Base-by-base conservation (phyloP, 1,140 invertebrate species). In the Micrasema longulum region DNA sequence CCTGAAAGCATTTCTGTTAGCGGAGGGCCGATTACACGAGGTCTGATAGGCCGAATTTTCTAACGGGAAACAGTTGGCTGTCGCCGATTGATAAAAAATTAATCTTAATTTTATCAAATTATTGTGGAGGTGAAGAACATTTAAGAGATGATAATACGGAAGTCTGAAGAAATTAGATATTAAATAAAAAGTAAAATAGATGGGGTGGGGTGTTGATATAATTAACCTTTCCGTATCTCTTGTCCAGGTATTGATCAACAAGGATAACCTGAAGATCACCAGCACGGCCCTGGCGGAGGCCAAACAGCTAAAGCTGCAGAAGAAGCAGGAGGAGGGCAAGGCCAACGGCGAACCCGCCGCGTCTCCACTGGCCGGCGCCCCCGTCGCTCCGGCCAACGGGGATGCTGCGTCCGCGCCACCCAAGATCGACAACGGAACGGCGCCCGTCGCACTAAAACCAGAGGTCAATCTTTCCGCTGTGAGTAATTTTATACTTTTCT, bases 361-460 rank as follows among this genome's bases (percentile, higher is more conserved):
- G 26, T 20, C 41, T 9, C 38, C 48, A 75, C 36, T n/a, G n/a
- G 64, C 62, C 2, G 23, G 63, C 5, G 57, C 47, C 38, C 4
- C 22, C 7, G 36, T 10, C 41, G 50, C 26, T 6, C 11, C 41
- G 1, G 12, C 60, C 26, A 35, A 48, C 35, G 50, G 16, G 43
- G 41, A 64, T 11, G 20, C 57, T 35, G 77, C 85, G 11, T n/a
- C n/a, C n/a, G 77, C 88, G 36, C 90, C 89, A 74, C 89, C 31
- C 52, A 55, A 55, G 52, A 26, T 55, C 12, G 23, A 22, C 36
- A 62, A 31, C 20, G 22, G 10, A 38, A 53, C 22, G 10, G 47
- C 38, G 16, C 6, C 55, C 36, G 16, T 16, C 22, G 11, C 9
- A 12, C 55, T 18, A 11, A 60, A 60, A 22, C 41, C 60, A 5